These are phyloP conservation scores for Cancer borealis DNA, from an alignment of 2,888 invertebrate species.

Conservation along the genomic window DNA sequence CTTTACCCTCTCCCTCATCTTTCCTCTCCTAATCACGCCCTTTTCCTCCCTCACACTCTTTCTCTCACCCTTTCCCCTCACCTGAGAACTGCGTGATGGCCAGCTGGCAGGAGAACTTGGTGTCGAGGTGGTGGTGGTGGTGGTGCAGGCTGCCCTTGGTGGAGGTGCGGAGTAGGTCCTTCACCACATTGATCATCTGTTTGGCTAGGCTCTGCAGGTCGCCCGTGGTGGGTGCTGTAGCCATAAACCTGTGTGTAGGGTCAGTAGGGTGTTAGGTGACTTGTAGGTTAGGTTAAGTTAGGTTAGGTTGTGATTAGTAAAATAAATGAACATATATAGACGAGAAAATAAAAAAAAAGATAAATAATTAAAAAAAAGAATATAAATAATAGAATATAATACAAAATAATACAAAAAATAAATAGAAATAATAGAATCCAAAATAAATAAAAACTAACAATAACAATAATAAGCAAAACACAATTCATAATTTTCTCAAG, in stretches of 20 bases:
- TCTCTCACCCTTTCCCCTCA: slow-evolving; percentile 79
- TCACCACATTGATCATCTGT: slow-evolving; percentile 84
- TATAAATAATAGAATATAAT: background rate
- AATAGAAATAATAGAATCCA: background rate
- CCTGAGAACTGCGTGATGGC: slow-evolving; percentile 85
- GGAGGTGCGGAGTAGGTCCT: slow-evolving; percentile 81
- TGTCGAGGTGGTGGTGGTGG: slow-evolving; percentile 80
- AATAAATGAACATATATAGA: background rate
- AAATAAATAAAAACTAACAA: background rate
- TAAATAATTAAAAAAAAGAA: background rate
- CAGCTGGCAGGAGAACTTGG: slow-evolving; percentile 85
- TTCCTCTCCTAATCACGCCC: background rate
- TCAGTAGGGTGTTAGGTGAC: background rate
- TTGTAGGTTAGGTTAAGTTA: background rate
- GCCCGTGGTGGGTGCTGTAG: slow-evolving; percentile 86
- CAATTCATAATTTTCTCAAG: too few relatives aligned
- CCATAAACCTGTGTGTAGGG: slow-evolving; percentile 83
- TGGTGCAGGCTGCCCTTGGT: slow-evolving; percentile 79
- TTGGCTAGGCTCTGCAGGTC: slow-evolving; percentile 84
- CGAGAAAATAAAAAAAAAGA: background rate
- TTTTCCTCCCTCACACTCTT: slow-evolving; percentile 12
- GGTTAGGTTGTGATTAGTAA: background rate
- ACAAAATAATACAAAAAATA: background rate
- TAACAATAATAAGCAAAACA: too few relatives aligned
- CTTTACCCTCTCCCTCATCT: background rate